These are phyloP conservation scores for Rhynchotus rufescens DNA, from an alignment of 2,797 vertebrate species.

Conservation along the genomic window DNA sequence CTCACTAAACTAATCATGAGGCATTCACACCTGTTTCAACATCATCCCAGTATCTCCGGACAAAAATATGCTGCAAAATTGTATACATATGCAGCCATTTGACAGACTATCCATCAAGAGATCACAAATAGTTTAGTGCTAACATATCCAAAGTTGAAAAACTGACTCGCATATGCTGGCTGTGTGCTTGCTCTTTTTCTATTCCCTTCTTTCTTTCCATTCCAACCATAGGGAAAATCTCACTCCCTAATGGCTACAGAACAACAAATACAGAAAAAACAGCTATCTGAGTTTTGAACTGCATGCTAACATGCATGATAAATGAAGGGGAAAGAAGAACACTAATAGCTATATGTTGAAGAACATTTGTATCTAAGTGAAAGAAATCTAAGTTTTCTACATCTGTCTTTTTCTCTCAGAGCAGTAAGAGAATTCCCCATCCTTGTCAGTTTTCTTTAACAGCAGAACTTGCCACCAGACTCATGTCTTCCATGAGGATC, in stretches of 20 bases:
- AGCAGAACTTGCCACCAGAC: background rate
- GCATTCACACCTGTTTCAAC: background rate
- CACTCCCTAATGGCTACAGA: background rate
- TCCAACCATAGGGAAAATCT: background rate
- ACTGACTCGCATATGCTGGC: background rate
- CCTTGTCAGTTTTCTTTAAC: background rate
- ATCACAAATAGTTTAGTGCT: background rate
- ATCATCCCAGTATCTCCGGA: background rate
- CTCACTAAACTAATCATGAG: background rate
- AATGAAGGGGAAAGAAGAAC: background rate
- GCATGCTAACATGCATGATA: background rate
- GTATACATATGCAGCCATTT: background rate
- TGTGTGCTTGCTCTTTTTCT: accelerated
- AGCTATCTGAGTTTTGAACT: background rate
- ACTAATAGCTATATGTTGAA: background rate
- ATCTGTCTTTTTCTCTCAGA: background rate
- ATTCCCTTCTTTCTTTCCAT: background rate
- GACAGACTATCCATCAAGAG: background rate
- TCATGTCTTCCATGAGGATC: background rate
- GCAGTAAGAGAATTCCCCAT: background rate
- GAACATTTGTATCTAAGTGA: background rate
- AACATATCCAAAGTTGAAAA: background rate
- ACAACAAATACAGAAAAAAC: background rate
- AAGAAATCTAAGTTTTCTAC: background rate
- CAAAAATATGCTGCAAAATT: background rate